Conservation (phyloP, 2,113 vertebrate genomes). For the Pavo muticus region DNA sequence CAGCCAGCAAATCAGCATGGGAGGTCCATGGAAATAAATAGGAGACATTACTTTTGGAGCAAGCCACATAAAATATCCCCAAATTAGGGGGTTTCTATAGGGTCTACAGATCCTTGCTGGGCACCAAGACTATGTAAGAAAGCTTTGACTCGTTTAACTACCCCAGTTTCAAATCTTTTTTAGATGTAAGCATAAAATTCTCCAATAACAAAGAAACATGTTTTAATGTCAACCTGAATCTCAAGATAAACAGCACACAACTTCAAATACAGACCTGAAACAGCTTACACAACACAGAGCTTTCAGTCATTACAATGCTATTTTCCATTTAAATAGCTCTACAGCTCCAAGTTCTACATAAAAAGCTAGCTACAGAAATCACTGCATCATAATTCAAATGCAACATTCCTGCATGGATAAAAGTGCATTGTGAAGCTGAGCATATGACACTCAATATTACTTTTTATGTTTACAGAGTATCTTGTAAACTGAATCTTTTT, state of each 20-base stretch:
- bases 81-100: background rate
- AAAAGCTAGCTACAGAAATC: background rate
- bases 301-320: background rate
- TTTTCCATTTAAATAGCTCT: slow-evolving; percentile 14
- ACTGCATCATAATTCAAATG: background rate
- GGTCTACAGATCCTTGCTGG: background rate
- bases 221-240: background rate
- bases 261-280: background rate
- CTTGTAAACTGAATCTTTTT: background rate
- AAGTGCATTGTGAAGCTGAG: background rate
- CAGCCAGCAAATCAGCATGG: background rate
- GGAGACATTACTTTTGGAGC: no score
- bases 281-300: background rate
- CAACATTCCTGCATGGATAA: background rate
- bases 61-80: background rate
- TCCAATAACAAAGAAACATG: background rate
- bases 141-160: background rate
- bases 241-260: background rate
- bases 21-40: background rate
- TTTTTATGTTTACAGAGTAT: background rate
- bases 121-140: background rate
- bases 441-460: background rate
- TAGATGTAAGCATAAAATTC: background rate
- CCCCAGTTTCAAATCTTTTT: background rate
- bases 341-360: background rate